Conservation (phyloP, 2,888 invertebrate species). For the Erebia epiphron region DNA sequence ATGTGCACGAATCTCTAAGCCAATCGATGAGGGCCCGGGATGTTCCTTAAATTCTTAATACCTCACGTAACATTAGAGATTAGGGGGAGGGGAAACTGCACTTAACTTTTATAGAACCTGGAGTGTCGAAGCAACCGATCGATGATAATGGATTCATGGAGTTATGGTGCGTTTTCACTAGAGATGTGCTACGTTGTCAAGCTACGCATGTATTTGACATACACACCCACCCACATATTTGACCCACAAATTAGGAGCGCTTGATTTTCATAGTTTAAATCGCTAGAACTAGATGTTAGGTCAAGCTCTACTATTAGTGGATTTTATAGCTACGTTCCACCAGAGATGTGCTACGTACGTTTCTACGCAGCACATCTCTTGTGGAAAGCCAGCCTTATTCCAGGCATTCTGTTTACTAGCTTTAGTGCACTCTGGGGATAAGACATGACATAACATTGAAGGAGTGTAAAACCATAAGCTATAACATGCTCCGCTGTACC, state of each 20-base stretch:
- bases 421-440: conserved; percentile 27
- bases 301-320: no score
- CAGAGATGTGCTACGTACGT: no score
- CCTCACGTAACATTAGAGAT: conserved; percentile 80
- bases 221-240: no score
- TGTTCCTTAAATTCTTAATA: conserved; percentile 79
- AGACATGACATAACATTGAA: conserved; percentile 15
- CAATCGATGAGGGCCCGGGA: conserved; percentile 56
- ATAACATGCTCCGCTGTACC: not conserved
- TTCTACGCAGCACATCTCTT: no score
- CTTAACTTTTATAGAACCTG: conserved; percentile 76
- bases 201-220: no score
- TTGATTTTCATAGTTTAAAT: no score
- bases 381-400: not conserved
- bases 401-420: conserved; percentile 27
- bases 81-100: conserved; percentile 64
- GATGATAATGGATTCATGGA: conserved; percentile 51
- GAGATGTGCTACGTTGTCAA: no score
- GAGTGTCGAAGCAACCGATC: conserved; percentile 58
- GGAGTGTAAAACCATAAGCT: not conserved
- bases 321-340: no score
- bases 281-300: no score
- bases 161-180: not conserved
- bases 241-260: no score
- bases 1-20: conserved; percentile 42